phyloP scores from a whole-genome alignment of 1,140 invertebrate species.

The Orchestia grillus region DNA sequence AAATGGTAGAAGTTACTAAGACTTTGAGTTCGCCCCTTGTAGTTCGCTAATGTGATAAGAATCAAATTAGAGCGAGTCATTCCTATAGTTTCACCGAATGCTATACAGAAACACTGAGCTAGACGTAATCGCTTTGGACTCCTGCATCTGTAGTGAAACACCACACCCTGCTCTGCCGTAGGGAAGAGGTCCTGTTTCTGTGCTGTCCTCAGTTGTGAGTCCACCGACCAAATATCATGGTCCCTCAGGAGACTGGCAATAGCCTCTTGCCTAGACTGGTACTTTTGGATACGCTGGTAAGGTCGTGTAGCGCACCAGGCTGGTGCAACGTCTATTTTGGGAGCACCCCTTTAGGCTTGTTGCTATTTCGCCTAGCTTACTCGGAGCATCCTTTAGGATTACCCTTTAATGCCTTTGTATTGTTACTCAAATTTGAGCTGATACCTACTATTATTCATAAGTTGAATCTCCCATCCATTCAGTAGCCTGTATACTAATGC shows the following conservation, averaged over 20 bases:
- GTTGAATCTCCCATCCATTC: background rate
- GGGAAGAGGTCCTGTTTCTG: background rate
- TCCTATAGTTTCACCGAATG: background rate
- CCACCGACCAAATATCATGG: background rate
- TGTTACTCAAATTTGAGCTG: background rate
- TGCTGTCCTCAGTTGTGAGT: background rate
- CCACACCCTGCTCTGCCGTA: background rate
- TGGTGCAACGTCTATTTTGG: background rate
- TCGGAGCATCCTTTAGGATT: background rate
- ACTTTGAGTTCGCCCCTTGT: background rate
- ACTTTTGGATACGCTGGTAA: background rate
- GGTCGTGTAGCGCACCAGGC: too few relatives aligned
- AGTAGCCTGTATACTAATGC: background rate
- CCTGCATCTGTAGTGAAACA: background rate
- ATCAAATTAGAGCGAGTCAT: background rate
- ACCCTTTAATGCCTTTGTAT: background rate
- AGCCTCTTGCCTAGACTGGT: background rate
- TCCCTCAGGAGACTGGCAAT: background rate
- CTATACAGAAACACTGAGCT: background rate
- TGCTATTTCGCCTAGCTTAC: background rate
- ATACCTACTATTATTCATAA: background rate
- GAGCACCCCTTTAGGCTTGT: background rate
- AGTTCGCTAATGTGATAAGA: background rate
- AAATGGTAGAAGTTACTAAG: too few relatives aligned
- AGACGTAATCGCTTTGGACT: background rate